Conservation (phyloP, 1,140 invertebrate genomes). For the Cotesia typhae region DNA sequence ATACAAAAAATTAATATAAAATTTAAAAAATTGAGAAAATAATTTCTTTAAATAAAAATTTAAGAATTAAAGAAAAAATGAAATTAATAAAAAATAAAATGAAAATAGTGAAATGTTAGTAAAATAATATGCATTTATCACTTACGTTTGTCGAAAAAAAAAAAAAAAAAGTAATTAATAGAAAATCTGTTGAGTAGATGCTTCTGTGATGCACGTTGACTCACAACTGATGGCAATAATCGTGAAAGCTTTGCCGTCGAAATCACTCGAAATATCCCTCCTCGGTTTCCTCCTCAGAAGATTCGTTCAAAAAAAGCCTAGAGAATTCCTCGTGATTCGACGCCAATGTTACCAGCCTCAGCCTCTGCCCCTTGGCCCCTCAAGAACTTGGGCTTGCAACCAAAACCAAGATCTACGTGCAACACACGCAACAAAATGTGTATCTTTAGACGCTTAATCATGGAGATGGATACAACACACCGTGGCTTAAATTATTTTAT, state of each 20-base stretch:
- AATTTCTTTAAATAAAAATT: too few species aligned
- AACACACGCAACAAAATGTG: too few species aligned
- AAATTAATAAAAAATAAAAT: too few species aligned
- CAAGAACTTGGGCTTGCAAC: too few species aligned
- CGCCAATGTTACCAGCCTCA: slow-evolving; percentile 31
- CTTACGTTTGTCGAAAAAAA: slow-evolving; percentile 40
- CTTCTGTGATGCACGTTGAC: slow-evolving; percentile 59
- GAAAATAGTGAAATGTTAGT: too few species aligned
- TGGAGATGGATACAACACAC: too few species aligned
- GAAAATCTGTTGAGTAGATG: slow-evolving; percentile 47
- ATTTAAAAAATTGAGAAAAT: too few species aligned
- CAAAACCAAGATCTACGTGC: too few species aligned
- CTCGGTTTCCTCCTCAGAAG: slow-evolving; percentile 44
- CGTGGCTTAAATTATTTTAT: too few species aligned
- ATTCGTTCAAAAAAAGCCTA: slow-evolving; percentile 51
- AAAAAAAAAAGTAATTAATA: slow-evolving; percentile 38
- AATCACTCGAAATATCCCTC: slow-evolving; percentile 52
- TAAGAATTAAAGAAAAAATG: too few species aligned
- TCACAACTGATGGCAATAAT: slow-evolving; percentile 56
- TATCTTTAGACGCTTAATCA: too few species aligned
- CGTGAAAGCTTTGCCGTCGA: slow-evolving; percentile 47
- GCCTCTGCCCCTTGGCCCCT: neutral
- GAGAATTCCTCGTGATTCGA: slow-evolving; percentile 42
- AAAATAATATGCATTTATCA: slow-evolving; percentile 47
- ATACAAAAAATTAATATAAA: too few species aligned